Evolutionary conservation across 2,113 vertebrate species (phyloP), one percentile per base, ranked within the genome.

Genomic region (Malurus melanocephalus): DNA sequence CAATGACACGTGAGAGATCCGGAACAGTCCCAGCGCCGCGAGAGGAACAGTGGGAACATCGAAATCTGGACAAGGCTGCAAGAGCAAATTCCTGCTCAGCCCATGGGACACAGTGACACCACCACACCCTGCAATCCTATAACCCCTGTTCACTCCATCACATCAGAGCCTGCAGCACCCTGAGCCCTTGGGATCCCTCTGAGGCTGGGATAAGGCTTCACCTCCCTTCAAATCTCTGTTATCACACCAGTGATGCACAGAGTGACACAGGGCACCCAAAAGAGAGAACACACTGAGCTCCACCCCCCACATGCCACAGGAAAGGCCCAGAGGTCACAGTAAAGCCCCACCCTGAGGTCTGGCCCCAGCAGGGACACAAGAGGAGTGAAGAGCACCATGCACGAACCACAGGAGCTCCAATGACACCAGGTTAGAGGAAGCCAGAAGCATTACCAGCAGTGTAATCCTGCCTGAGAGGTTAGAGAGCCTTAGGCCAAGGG

Each of bases 11-110:
- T 28, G 45, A 81, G 68, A 81, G 57, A 28, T 1, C 21, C 0
- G 0, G 56, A 19, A 30, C 33, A n/a, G 65, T 71, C 12, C 75
- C 73, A 48, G 55, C 0, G 0, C 13, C 45, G 35, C 0, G 0
- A 59, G 66, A 80, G 1, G 11, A 14, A 40, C 18, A 28, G 45
- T 7, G 43, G 60, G 65, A 52, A 73, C n/a, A 86, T 14, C 55
- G 13, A 28, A 22, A 51, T 23, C 48, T n/a, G 69, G 42, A 30
- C 40, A 64, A 55, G 40, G 3, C 27, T 38, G 49, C 10, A 61
- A 74, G 20, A 3, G 23, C 32, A 72, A 79, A 69, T 15, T 52
- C 22, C 75, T 53, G 43, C 22, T 43, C 3, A 4, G 42, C 32
- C 82, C 6, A 0, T 1, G 5, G 67, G 55, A 69, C 56, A 55